These are phyloP conservation scores for Corythoichthys intestinalis DNA, from an alignment of 2,113 vertebrate genomes.

Conservation along the genomic window DNA sequence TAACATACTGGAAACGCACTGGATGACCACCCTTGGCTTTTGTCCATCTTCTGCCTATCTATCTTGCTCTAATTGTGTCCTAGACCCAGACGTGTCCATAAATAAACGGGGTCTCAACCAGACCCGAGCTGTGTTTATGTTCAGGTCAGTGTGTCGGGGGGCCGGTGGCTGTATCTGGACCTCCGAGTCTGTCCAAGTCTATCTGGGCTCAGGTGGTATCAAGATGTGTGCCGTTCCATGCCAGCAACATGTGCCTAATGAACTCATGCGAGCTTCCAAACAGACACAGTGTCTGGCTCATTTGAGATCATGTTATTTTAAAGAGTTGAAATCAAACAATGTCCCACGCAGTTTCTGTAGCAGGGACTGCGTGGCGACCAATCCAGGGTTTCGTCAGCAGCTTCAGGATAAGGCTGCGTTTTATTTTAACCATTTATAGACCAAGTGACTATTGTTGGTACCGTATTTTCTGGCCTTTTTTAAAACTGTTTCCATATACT, in stretches of 20 bases:
- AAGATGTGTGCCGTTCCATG: constrained; percentile 57
- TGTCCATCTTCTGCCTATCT: constrained; percentile 53
- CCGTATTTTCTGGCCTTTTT: no score
- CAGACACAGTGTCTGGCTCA: constrained; percentile 9
- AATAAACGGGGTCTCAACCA: constrained; percentile 69
- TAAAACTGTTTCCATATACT: no score
- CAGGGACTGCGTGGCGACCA: no score
- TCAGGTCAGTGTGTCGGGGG: constrained; percentile 42
- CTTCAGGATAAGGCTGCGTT: neutral
- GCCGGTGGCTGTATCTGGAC: constrained; percentile 21
- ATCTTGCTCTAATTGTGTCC: constrained; percentile 60
- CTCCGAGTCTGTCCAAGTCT: constrained; percentile 26
- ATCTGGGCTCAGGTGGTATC: constrained; percentile 64
- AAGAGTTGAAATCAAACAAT: constrained; percentile 13
- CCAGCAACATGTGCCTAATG: constrained; percentile 32
- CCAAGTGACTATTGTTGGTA: no score
- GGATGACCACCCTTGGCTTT: constrained; percentile 21
- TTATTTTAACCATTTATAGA: no score
- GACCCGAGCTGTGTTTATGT: constrained; percentile 69
- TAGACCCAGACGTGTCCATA: constrained; percentile 74
- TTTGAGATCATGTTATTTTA: constrained; percentile 18
- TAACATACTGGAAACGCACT: constrained; percentile 29
- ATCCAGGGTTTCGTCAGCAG: neutral
- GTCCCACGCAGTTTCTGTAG: neutral
- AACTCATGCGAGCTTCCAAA: constrained; percentile 30